Conservation (phyloP, 2,113 vertebrate species). For the Canis aureus region DNA sequence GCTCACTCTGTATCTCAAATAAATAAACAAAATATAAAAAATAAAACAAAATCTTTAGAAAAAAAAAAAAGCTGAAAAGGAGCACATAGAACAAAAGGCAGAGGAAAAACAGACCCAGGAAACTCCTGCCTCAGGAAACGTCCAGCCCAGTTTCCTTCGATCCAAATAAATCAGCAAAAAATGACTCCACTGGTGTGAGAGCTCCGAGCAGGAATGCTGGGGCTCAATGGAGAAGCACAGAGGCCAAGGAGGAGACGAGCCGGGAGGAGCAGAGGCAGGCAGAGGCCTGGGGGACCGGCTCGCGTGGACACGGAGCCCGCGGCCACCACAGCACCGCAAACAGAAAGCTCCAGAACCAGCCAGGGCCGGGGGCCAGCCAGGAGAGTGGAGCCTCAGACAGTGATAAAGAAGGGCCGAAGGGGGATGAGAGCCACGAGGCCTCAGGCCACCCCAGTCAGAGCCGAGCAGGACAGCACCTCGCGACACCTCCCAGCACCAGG, state of each 20-base stretch:
- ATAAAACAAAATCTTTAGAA: too few relatives aligned
- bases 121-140: not conserved
- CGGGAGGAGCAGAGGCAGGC: not conserved
- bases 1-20: too few relatives aligned
- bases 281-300: not conserved
- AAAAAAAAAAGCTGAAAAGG: too few relatives aligned
- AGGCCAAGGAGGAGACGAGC: not conserved
- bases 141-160: not conserved
- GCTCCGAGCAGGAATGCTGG: not conserved
- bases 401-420: not conserved
- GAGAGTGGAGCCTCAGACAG: not conserved
- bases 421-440: not conserved
- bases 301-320: not conserved
- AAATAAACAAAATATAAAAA: too few relatives aligned
- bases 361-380: not conserved
- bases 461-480: not conserved
- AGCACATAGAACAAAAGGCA: not conserved
- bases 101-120: not conserved
- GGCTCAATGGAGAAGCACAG: not conserved
- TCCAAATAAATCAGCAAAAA: not conserved
- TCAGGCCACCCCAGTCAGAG: not conserved
- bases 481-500: not conserved
- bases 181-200: not conserved
- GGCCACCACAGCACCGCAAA: not conserved
- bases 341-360: not conserved